Evolutionary conservation across 2,113 vertebrate genomes (phyloP).

Genomic region (Lethenteron camtschaticum): DNA sequence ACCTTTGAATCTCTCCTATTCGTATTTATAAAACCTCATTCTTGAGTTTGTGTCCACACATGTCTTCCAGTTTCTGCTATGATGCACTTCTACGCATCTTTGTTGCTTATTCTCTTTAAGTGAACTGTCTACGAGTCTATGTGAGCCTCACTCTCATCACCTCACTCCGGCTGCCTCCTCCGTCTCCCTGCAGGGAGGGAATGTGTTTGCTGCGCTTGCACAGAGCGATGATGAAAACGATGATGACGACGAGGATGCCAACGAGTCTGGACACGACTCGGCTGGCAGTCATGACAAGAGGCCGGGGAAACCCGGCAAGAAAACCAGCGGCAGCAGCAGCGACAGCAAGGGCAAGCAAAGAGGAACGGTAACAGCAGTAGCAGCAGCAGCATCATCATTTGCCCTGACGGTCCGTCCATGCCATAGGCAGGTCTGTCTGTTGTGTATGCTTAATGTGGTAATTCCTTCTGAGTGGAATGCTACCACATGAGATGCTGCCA

Average conservation of each 20-base stretch:
- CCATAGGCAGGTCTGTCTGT: neutral
- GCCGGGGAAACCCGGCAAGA: constrained; percentile 17
- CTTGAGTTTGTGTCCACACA: neutral
- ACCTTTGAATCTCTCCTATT: neutral
- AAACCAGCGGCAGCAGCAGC: constrained; percentile 19
- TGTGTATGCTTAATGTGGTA: too few species aligned
- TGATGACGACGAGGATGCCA: constrained; percentile 18
- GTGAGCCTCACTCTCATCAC: neutral
- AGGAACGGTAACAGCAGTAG: neutral
- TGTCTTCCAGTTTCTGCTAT: neutral
- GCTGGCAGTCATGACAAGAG: constrained; percentile 8
- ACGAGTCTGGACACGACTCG: too few species aligned
- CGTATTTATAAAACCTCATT: neutral
- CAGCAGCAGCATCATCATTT: neutral
- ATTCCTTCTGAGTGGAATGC: too few species aligned
- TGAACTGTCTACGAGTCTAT: neutral
- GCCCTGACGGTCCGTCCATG: neutral
- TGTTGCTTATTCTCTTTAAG: neutral
- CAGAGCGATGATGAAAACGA: constrained; percentile 45
- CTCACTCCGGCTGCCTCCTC: neutral
- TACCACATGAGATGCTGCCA: too few species aligned
- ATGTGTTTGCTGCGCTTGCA: constrained; percentile 51
- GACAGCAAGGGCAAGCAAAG: neutral
- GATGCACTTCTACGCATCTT: neutral
- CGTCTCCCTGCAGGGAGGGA: constrained; percentile 26